Base-by-base conservation (phyloP, 2,888 invertebrate genomes). In the Melipona bicolor region DNA sequence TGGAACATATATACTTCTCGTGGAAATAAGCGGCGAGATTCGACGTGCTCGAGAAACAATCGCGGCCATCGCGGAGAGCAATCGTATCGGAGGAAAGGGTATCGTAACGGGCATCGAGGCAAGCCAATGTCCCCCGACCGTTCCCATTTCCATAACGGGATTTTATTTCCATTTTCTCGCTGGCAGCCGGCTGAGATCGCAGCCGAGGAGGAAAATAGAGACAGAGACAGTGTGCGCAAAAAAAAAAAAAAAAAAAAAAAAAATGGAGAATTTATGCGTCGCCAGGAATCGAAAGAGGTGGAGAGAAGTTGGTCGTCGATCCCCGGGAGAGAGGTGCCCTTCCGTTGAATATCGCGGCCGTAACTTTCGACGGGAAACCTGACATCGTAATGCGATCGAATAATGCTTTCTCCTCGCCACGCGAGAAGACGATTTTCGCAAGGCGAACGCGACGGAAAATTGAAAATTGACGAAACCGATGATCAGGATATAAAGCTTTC, bases 81-180 rank as follows among this genome's bases (percentile, higher is more conserved):
- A 76, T 77, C 72, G 36, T 52, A 78, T 32, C 68, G 59, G 49
- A 72, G 73, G 83, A 85, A 77, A 85, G 84, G 77, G 75, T 85
- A 85, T 85, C 86, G 85, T 78, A 78, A 73, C 67, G 65, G 70
- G 65, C 87, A 88, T 88, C 77, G 81, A 83, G 36, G 83, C 84
- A 86, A 90, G 87, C 76, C 83, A 76, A 83, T 75, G 84, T 27
- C 36, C 56, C 69, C 59, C 4, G 49, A 17, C 15, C 79, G 69
- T 78, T 88, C 76, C 75, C 81, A 92, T 92, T 92, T 91, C 92
- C 92, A 92, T 91, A 91, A 92, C 88, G 87, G 89, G 88, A 91
- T 91, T 91, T 91, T 91, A 92, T 92, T 91, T 90, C 90, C 91
- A 92, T 92, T 92, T 92, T 90, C 87, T 85, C 81, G 80, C 71